Base-by-base conservation (phyloP, 2,113 vertebrate genomes). In the Oryzias woworae region DNA sequence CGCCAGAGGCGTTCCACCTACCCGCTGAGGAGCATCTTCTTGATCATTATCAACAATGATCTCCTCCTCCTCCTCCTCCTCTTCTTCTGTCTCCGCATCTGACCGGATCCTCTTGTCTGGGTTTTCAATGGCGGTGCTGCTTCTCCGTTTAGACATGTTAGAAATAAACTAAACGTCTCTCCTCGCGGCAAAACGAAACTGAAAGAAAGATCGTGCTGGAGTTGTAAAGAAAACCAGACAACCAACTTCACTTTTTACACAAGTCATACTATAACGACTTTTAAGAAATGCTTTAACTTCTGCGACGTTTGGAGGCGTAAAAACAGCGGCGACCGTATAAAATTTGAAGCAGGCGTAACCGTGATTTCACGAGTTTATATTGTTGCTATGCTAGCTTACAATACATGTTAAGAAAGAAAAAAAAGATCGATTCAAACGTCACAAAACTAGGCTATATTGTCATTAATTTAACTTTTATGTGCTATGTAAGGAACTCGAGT, bases 101-200 rank as follows among this genome's bases (percentile, higher is more conserved):
- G 66, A 7, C 66, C 51, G 73, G 23, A 7, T 23, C 18, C 74
- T 62, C 59, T 87, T 90, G 8, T 42, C n/a, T 14, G 74, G 49
- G 4, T 52, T 74, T 7, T 61, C 62, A 15, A 0, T 18, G 8
- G 5, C n/a, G 2, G 81, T 28, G 54, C 2, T 65, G 58, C 72
- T 76, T 23, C 73, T 79, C 16, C 85, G 78, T 54, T 89, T 88
- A 1, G 84, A 82, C 88, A 90, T 90, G 4, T 46, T 55, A 31
- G 6, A 31, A 36, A 36, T n/a, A 36, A 0, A 15, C 42, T 12
- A 4, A 10, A 10, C 15, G n/a, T 24, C 13, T 5, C 56, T 23
- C 22, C 0, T 0, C 1, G 1, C 1, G 3, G 0, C 2, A 31
- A 63, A 53, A 50, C 0, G 36, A 83, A 62, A 76, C 47, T 58